Percentiles rank a stretch among this genome's conserved stretches.
phyloP scores from a whole-genome alignment of 2,797 vertebrate genomes.

The Hylomyscus alleni region DNA sequence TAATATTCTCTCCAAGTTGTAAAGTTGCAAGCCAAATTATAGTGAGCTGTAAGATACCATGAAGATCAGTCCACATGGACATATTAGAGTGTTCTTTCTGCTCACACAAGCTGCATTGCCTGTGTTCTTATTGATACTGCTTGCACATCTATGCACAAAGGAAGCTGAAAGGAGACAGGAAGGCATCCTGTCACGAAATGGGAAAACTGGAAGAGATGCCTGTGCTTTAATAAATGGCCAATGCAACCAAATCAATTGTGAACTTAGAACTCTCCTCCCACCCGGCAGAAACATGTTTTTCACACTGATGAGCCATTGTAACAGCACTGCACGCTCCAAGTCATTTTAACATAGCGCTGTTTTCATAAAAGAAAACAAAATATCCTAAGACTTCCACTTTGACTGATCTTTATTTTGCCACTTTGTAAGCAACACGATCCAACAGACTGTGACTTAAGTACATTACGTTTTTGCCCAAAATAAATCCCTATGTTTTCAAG shows the following conservation, averaged over 20 bases:
- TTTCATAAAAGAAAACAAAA: slow-evolving; percentile 71
- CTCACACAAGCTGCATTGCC: slow-evolving; percentile 32
- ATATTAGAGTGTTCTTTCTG: slow-evolving; percentile 66
- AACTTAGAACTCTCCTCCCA: slow-evolving; percentile 76
- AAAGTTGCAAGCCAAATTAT: slow-evolving; percentile 52
- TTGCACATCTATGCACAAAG: slow-evolving; percentile 25
- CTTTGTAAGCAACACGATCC: slow-evolving; percentile 45
- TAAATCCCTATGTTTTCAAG: slow-evolving; percentile 54
- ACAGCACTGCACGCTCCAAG: slow-evolving; percentile 67
- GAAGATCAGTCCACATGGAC: not conserved
- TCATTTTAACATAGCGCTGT: slow-evolving; percentile 73
- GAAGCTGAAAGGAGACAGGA: slow-evolving; percentile 33
- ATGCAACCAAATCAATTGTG: slow-evolving; percentile 72
- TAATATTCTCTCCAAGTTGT: slow-evolving; percentile 35
- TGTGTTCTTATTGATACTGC: slow-evolving; percentile 64
- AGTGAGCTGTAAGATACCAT: slow-evolving; percentile 34
- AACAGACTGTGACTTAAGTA: slow-evolving; percentile 60
- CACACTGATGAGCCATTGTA: slow-evolving; percentile 73
- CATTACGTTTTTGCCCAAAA: slow-evolving; percentile 62
- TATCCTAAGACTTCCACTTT: slow-evolving; percentile 52
- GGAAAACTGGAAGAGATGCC: slow-evolving; percentile 4
- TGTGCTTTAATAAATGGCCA: slow-evolving; percentile 76
- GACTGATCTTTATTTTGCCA: slow-evolving; percentile 65
- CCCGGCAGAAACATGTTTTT: slow-evolving; percentile 81
- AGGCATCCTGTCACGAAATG: slow-evolving; percentile 3